Evolutionary conservation across 2,888 invertebrate genomes (phyloP).

Genomic region (Diplolepis rosae): DNA sequence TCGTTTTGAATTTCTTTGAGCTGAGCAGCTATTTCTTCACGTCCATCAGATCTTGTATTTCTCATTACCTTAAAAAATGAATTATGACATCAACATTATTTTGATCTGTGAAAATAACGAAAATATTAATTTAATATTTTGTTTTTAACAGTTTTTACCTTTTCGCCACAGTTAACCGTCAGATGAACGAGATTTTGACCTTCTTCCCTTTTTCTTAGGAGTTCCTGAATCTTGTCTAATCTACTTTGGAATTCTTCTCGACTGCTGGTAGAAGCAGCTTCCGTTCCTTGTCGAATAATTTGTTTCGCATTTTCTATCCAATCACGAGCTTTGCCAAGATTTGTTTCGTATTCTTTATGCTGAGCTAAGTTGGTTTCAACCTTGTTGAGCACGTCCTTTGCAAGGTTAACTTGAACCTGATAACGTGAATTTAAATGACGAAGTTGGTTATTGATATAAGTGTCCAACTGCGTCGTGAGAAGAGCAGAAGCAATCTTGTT

Average conservation of each 20-base stretch:
- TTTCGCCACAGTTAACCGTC: conserved; percentile 92
- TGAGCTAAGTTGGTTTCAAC: conserved; percentile 92
- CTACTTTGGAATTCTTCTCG: conserved; percentile 89
- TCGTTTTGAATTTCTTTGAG: conserved; percentile 92
- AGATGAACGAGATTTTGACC: conserved; percentile 91
- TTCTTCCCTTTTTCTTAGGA: conserved; percentile 87
- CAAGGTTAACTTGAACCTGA: conserved; percentile 90
- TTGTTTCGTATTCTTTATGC: conserved; percentile 86
- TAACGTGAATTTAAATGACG: conserved; percentile 91
- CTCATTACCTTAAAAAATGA: too few relatives aligned
- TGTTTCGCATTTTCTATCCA: conserved; percentile 93
- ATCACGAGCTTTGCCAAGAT: conserved; percentile 83
- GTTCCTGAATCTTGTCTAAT: conserved; percentile 85
- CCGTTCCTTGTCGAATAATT: conserved; percentile 86
- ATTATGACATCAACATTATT: too few relatives aligned
- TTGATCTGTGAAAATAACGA: too few relatives aligned
- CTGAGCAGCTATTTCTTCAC: conserved; percentile 89
- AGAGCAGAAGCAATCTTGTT: conserved; percentile 86
- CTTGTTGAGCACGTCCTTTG: conserved; percentile 92
- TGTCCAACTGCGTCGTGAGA: conserved; percentile 88
- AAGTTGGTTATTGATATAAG: conserved; percentile 90
- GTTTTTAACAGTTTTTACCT: too few relatives aligned
- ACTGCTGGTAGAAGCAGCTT: conserved; percentile 84
- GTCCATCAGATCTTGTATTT: conserved; percentile 84
- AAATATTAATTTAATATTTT: too few relatives aligned